These are phyloP conservation scores for Mustela nigripes DNA, from an alignment of 2,113 vertebrate species.

Conservation along the genomic window DNA sequence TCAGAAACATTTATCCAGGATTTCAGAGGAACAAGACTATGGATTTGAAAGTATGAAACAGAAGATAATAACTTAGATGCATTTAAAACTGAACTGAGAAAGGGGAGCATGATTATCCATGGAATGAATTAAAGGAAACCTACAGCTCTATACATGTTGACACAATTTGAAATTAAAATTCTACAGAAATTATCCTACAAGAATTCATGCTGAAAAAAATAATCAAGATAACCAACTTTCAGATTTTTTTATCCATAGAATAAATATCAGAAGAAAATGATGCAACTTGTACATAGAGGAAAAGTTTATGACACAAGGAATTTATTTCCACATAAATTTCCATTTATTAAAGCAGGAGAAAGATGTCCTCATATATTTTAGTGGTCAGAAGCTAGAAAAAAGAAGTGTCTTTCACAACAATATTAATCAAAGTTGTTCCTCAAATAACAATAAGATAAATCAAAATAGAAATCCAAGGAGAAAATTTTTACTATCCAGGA, in stretches of 20 bases:
- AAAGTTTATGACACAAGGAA: background rate
- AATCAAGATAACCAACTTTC: background rate
- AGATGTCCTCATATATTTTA: background rate
- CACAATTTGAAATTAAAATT: constrained; percentile 37
- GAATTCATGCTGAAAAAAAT: constrained; percentile 3
- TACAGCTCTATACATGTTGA: background rate
- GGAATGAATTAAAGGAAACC: background rate
- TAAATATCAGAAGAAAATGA: constrained; percentile 10
- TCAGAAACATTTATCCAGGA: background rate
- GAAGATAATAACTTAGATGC: background rate
- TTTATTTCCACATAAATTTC: background rate
- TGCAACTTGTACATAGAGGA: background rate
- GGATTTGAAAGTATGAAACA: constrained; percentile 9
- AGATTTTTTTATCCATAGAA: background rate
- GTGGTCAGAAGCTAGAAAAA: background rate
- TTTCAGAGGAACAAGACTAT: background rate
- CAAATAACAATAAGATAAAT: background rate
- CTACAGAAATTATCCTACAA: background rate
- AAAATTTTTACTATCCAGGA: background rate
- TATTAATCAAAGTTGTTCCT: background rate
- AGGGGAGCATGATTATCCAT: background rate
- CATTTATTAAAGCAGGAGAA: background rate
- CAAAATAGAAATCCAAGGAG: background rate
- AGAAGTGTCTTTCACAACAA: background rate
- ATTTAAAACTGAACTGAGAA: constrained; percentile 20